phyloP scores from a whole-genome alignment of 2,113 vertebrate species.

The Chlorodrepanis virens region DNA sequence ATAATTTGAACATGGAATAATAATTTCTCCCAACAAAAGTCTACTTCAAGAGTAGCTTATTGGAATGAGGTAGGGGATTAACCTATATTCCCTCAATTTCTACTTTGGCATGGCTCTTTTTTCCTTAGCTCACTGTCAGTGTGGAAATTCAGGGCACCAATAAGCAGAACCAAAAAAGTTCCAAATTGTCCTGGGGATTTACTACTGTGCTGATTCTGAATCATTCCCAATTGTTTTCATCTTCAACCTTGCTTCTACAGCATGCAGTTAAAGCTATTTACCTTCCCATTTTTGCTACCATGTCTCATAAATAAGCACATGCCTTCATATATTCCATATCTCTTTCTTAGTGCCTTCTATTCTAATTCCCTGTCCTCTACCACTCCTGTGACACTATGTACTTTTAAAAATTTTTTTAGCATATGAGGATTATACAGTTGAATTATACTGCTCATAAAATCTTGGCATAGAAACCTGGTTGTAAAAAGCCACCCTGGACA shows the following conservation, averaged over 20 bases:
- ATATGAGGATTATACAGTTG: background rate
- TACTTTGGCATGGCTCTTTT: background rate
- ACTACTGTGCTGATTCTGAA: background rate
- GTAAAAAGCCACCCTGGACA: background rate
- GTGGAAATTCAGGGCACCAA: background rate
- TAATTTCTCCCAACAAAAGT: background rate
- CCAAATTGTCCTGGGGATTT: background rate
- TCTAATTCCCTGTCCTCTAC: background rate
- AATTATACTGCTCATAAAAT: background rate
- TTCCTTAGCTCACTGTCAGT: background rate
- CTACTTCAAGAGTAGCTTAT: background rate
- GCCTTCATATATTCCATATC: background rate
- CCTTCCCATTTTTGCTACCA: background rate
- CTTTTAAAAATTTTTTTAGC: background rate
- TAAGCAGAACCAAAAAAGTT: background rate
- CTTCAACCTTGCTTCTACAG: background rate
- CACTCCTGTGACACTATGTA: background rate
- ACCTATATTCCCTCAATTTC: background rate
- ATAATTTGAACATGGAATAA: background rate
- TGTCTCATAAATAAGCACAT: background rate
- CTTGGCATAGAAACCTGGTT: background rate
- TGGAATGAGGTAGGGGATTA: background rate
- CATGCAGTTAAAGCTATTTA: background rate
- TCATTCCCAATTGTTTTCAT: background rate
- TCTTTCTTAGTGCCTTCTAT: background rate